Base-by-base conservation (phyloP, 37 sponge, comb jelly and placozoan species). In the Aplysina aerophoba region DNA sequence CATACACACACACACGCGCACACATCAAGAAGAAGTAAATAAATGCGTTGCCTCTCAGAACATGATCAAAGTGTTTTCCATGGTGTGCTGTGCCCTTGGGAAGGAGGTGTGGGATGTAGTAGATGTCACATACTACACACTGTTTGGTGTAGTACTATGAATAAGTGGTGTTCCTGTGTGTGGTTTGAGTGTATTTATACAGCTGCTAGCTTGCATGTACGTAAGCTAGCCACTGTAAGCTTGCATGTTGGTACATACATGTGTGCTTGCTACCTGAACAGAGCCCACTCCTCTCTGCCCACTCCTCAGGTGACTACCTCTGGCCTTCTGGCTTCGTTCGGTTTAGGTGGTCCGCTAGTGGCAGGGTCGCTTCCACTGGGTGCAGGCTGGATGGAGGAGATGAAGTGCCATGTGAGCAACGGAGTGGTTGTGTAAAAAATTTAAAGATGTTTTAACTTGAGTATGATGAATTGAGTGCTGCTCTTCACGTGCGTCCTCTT, bases 331-430 rank as follows among this genome's bases (percentile, higher is more conserved):
- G 71, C 6, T 69, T 69, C 1, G 71, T 69, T 16, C 28, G 28
- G 71, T 69, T 69, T 27, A 30, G 4, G 1, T 69, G 71, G 71
- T 30, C 31, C 27, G 22, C 66, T 20, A 65, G 27, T 30, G 33
- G 71, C 71, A 69, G 30, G 1, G 33, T 69, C 4, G 4, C 28
- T 3, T 69, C 34, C 71, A 69, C 71, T 5, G 35, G 71, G 1
- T 69, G 71, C 71, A 69, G 30, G 34, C 71, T 69, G 28, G 71
- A 69, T 69, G 71, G 71, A n/a, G 71, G 71, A 34, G 35, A 31
- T 1, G 71, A 69, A 35, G 30, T 69, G 71, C 33, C 30, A 1
- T 69, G 71, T 30, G 50, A 44, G 50, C 8, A 8, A 44, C 50
- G 3, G 50, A 44, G 8, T 44, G 8, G 50, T 11, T 8, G 8